Conservation (phyloP, 2,113 vertebrate genomes). For the human (Homo sapiens) region DNA sequence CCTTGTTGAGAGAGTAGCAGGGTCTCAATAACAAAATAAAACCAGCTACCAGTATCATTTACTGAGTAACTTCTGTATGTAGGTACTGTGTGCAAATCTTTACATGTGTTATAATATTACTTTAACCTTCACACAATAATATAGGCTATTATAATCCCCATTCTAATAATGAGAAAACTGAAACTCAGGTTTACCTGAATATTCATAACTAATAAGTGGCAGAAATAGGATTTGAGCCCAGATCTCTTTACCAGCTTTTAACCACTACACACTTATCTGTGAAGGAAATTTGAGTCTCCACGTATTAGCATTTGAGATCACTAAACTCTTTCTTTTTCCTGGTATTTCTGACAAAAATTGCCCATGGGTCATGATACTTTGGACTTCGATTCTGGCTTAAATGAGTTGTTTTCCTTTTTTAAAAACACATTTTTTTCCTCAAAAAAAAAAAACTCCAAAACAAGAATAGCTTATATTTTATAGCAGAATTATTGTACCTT, state of each 20-base stretch:
- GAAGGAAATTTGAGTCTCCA: background rate
- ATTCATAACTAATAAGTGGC: background rate
- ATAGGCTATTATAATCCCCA: background rate
- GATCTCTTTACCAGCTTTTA: background rate
- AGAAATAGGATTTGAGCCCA: background rate
- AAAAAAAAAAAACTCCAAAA: background rate
- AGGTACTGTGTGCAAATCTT: background rate
- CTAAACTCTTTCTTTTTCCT: background rate
- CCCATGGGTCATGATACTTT: background rate
- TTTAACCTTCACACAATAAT: background rate
- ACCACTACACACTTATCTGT: background rate
- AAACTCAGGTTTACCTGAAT: background rate
- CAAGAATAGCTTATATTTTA: background rate
- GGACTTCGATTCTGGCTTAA: background rate
- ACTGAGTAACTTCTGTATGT: background rate
- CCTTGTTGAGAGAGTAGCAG: background rate
- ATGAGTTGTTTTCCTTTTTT: slow-evolving; percentile 13
- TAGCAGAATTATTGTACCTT: slow-evolving; percentile 25
- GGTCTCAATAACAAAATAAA: slow-evolving; percentile 2
- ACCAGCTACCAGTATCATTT: background rate
- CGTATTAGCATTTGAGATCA: background rate
- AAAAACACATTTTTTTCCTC: background rate
- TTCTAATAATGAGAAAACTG: background rate
- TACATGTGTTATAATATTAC: background rate
- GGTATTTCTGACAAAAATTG: slow-evolving; percentile 6